Conservation (phyloP, 2,797 vertebrate species). For the Anguilla obscura region DNA sequence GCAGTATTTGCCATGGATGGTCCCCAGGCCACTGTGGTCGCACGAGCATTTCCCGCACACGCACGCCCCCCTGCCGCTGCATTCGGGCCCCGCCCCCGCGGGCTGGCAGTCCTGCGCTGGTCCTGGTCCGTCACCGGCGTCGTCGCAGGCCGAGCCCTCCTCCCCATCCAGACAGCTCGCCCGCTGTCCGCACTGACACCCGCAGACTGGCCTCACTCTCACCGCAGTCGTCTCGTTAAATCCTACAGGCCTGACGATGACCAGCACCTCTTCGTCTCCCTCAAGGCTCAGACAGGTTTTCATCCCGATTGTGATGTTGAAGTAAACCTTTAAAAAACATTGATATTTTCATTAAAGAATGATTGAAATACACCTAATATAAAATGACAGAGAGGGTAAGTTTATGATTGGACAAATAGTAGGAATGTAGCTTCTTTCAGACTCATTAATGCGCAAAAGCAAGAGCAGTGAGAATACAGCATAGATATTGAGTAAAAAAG, state of each 20-base stretch:
- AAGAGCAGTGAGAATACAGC: background rate
- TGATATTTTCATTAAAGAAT: background rate
- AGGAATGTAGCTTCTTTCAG: background rate
- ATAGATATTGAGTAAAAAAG: background rate
- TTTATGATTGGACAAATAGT: background rate
- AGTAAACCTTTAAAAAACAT: slow-evolving; percentile 79
- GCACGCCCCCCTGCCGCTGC: slow-evolving; percentile 85
- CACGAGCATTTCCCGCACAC: slow-evolving; percentile 88
- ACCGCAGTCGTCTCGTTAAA: slow-evolving; percentile 89
- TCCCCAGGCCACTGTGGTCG: slow-evolving; percentile 62
- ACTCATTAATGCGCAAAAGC: background rate
- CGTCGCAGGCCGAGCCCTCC: background rate
- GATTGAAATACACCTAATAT: background rate
- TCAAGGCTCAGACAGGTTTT: slow-evolving; percentile 70
- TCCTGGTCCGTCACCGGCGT: slow-evolving; percentile 23
- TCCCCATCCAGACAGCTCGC: slow-evolving; percentile 56
- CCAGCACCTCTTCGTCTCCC: slow-evolving; percentile 73
- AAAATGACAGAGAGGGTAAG: background rate
- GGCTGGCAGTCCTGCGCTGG: slow-evolving; percentile 58
- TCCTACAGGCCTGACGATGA: slow-evolving; percentile 83
- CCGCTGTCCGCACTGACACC: slow-evolving; percentile 70
- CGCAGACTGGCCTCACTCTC: slow-evolving; percentile 76
- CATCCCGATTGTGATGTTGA: slow-evolving; percentile 86
- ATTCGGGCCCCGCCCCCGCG: slow-evolving; percentile 66
- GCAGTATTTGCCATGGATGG: slow-evolving; percentile 86